Evolutionary conservation across 1,140 invertebrate genomes (phyloP).

Genomic region (Philotrypesis tridentata): DNA sequence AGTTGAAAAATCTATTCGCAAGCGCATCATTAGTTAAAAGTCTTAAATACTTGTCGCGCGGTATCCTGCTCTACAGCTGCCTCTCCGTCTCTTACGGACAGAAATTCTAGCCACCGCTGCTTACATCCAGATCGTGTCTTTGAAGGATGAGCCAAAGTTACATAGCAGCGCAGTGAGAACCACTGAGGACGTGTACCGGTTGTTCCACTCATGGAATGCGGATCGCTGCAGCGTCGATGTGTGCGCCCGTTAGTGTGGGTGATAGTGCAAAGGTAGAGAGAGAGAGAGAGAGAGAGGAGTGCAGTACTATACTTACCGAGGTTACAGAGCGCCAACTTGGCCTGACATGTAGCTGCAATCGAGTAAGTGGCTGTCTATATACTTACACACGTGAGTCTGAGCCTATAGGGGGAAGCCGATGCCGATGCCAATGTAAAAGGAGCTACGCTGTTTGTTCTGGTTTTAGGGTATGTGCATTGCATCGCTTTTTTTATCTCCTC

Average conservation of each 20-base stretch:
- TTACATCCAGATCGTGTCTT: background rate
- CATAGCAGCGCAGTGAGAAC: constrained; percentile 65
- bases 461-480: too few species aligned
- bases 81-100: background rate
- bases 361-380: background rate
- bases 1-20: too few species aligned
- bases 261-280: constrained; percentile 23
- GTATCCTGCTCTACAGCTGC: background rate
- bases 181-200: constrained; percentile 71
- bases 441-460: too few species aligned
- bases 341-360: background rate
- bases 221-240: constrained; percentile 61
- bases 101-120: background rate
- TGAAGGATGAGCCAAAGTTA: background rate
- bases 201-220: constrained; percentile 74
- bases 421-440: too few species aligned
- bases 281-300: too few species aligned
- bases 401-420: too few species aligned
- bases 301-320: background rate
- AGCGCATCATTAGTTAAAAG: background rate
- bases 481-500: too few species aligned
- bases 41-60: too few species aligned
- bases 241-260: constrained; percentile 48
- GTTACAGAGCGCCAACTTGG: background rate
- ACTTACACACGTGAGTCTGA: background rate